Percentiles rank a stretch among this genome's conserved stretches.
Conservation (phyloP, 2,113 vertebrate species). For the Lutjanus erythropterus region DNA sequence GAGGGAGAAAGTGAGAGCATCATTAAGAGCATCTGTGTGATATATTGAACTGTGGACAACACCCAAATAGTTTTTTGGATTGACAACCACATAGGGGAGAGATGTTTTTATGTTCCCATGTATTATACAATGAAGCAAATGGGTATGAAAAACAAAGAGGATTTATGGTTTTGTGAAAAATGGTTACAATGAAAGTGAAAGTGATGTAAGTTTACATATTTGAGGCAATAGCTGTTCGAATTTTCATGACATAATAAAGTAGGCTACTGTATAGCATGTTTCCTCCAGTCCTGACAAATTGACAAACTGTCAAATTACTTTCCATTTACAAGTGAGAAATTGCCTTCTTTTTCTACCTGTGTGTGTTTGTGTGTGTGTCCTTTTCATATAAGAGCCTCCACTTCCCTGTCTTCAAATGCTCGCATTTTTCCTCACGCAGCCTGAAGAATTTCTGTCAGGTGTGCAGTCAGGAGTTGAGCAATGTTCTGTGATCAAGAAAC, state of each 20-base stretch:
- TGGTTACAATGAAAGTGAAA: conserved; percentile 33
- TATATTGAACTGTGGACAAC: conserved; percentile 47
- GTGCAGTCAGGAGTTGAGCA: conserved; percentile 60
- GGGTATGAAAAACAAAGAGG: not conserved
- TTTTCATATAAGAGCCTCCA: conserved; percentile 35
- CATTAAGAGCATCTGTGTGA: conserved; percentile 30
- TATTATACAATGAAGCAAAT: conserved; percentile 21
- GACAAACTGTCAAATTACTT: conserved; percentile 66
- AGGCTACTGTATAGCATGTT: conserved; percentile 44
- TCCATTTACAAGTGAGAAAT: conserved; percentile 59
- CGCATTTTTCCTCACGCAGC: conserved; percentile 23
- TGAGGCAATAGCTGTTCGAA: conserved; percentile 47
- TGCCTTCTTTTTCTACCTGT: conserved; percentile 19
- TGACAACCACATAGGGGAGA: conserved; percentile 38
- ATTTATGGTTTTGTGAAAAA: conserved; percentile 42
- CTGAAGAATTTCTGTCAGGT: conserved; percentile 63
- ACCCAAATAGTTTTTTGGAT: conserved; percentile 22
- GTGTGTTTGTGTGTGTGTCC: conserved; percentile 28
- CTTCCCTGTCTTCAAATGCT: conserved; percentile 46
- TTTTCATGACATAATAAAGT: conserved; percentile 71
- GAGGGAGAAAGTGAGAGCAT: not conserved
- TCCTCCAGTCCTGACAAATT: conserved; percentile 57
- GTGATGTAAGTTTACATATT: conserved; percentile 56
- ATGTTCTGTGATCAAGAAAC: conserved; percentile 63
- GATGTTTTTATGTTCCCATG: conserved; percentile 34